Conservation (phyloP, 2,797 vertebrate species). For the Enteromius anoplus region DNA sequence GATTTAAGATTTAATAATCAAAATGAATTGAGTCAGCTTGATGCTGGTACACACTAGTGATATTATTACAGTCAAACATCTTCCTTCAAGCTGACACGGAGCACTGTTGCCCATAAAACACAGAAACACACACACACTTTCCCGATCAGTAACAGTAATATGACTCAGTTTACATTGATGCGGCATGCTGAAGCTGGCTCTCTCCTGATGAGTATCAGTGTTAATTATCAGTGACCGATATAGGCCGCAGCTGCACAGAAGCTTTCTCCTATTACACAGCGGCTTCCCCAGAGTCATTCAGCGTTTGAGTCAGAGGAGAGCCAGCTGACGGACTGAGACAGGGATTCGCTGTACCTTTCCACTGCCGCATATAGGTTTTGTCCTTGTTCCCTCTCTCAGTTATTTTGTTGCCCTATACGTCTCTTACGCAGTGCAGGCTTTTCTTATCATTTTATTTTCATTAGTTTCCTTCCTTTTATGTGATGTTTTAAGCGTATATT, state of each 20-base stretch:
- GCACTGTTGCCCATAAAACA: background rate
- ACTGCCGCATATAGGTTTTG: slow-evolving; percentile 25
- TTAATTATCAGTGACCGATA: slow-evolving; percentile 29
- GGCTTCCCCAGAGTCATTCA: slow-evolving; percentile 13
- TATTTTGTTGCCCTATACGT: background rate
- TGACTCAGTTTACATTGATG: slow-evolving; percentile 1
- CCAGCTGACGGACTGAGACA: slow-evolving; percentile 24
- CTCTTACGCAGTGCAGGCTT: background rate
- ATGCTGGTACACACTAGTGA: background rate
- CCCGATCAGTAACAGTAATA: background rate
- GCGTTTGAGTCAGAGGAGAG: background rate
- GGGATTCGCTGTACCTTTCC: slow-evolving; percentile 41
- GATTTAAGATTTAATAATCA: background rate
- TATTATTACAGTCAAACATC: background rate
- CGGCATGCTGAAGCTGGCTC: background rate
- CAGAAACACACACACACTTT: background rate
- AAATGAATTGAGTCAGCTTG: background rate
- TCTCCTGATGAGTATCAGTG: background rate
- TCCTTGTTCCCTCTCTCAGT: slow-evolving; percentile 1
- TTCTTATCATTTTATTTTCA: background rate
- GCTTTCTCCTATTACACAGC: slow-evolving; percentile 18
- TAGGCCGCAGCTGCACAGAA: slow-evolving; percentile 23
- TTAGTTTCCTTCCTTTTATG: background rate
- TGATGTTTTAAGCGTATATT: background rate
- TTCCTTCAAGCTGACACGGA: background rate